These are phyloP conservation scores for Hydractinia symbiolongicarpus DNA, from an alignment of 30 jellyfish, hydroid and myxozoan genomes.

Conservation along the genomic window DNA sequence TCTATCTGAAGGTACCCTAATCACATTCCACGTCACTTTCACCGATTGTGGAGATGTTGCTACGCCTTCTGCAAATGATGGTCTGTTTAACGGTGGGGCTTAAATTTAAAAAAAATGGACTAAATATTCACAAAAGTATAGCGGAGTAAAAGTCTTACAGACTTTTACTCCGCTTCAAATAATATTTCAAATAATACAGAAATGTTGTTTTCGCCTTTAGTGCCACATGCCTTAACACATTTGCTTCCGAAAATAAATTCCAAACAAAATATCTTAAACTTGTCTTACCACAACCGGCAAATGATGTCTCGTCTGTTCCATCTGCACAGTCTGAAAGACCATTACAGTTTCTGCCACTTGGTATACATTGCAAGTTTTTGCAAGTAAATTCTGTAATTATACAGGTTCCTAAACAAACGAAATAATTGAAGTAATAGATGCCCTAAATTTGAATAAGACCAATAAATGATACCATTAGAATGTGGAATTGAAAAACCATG, in stretches of 20 bases:
- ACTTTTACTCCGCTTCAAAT: no score
- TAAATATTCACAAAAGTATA: no score
- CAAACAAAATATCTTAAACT: no score
- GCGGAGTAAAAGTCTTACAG: no score
- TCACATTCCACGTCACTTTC: neutral
- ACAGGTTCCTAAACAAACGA: neutral
- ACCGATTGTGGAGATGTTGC: neutral
- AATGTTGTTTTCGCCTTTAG: no score
- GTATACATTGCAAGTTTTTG: neutral
- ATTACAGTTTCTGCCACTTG: constrained; percentile 4
- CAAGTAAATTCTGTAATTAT: neutral
- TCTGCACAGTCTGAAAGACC: constrained; percentile 20
- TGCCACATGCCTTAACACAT: no score
- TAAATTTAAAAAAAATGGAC: no score
- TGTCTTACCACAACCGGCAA: constrained; percentile 33
- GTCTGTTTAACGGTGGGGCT: neutral
- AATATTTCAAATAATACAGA: no score
- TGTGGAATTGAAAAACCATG: neutral
- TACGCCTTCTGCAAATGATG: constrained; percentile 1
- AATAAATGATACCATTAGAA: neutral
- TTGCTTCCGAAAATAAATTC: no score
- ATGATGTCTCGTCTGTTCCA: constrained; percentile 8
- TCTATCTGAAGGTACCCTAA: neutral
- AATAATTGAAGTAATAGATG: neutral
- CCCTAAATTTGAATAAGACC: neutral